Base-by-base conservation (phyloP, 2,797 vertebrate genomes). In the Limosa lapponica region DNA sequence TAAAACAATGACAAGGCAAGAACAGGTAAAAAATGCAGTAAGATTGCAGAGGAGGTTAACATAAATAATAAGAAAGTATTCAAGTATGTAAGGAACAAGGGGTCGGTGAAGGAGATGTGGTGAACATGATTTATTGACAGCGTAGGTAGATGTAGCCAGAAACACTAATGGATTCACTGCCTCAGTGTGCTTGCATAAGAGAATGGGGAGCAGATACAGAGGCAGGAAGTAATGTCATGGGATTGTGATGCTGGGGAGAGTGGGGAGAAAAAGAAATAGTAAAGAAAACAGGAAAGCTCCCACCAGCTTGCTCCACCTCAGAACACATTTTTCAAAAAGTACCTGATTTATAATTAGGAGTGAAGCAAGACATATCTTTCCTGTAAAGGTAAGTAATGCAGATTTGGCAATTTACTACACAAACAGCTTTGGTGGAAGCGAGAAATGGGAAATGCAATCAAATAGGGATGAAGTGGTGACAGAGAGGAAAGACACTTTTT, bases 11-110 rank as follows among this genome's bases (percentile, higher is more conserved):
- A 75, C 30, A 87, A 74, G 48, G 30, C 70, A 92, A 89, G 66
- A 90, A 87, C 48, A 87, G 17, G 44, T 67, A 19, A 91, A 91
- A 72, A 71, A 77, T 43, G 30, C 46, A 67, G 5, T n/a, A 65
- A 46, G 65, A 85, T 49, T 92, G 58, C 69, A 61, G 52, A 87
- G 62, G 54, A 85, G 12, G 11, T 84, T 84, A 79, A 82, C 39
- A 69, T 62, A 87, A 92, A 84, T 77, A 88, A 59, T 44, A 89
- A 79, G 82, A 77, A 92, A 82, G 16, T 79, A 37, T 89, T 87
- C 51, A 83, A 58, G 4, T 64, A 61, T 34, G 58, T 87, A 57
- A 66, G 41, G 41, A 92, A 61, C 52, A 74, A 8, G 16, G 36
- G 18, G 32, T 90, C 85, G 82, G 13, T 49, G 36, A 96, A 90